Conservation (phyloP, 1,140 invertebrate genomes). For the Pseudomyrmex flavicornis region DNA sequence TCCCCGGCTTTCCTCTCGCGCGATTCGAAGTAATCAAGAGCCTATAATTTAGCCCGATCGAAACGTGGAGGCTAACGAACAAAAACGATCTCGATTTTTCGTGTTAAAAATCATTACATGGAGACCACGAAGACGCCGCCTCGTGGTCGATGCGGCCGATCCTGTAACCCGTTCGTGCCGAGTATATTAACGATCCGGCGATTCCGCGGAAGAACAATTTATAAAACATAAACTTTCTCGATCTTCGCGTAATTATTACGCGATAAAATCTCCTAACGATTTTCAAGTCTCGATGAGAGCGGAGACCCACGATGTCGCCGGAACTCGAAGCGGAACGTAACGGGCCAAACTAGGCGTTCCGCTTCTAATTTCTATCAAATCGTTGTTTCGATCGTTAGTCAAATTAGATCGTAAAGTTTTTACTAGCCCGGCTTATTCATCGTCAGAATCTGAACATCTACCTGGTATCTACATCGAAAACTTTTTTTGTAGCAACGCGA, state of each 20-base stretch:
- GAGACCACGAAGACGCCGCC: constrained; percentile 29
- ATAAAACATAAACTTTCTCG: constrained; percentile 82
- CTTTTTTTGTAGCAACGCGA: constrained; percentile 28
- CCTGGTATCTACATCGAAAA: not conserved
- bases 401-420: constrained; percentile 56
- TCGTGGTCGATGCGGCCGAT: constrained; percentile 1
- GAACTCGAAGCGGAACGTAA: not conserved
- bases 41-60: constrained; percentile 85
- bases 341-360: not conserved
- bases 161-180: not conserved
- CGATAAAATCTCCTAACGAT: constrained; percentile 82
- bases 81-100: constrained; percentile 84
- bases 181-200: constrained; percentile 82
- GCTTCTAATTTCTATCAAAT: constrained; percentile 41
- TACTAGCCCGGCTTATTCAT: not conserved
- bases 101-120: constrained; percentile 83
- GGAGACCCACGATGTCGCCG: not conserved
- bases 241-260: constrained; percentile 79
- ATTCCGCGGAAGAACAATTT: constrained; percentile 84
- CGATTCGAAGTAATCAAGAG: constrained; percentile 83
- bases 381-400: constrained; percentile 52
- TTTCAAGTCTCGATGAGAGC: constrained; percentile 16
- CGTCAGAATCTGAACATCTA: not conserved
- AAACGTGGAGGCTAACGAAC: constrained; percentile 84
- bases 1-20: constrained; percentile 49